Evolutionary conservation across 1,140 invertebrate species (phyloP).

Genomic region (Drosophila orosa): DNA sequence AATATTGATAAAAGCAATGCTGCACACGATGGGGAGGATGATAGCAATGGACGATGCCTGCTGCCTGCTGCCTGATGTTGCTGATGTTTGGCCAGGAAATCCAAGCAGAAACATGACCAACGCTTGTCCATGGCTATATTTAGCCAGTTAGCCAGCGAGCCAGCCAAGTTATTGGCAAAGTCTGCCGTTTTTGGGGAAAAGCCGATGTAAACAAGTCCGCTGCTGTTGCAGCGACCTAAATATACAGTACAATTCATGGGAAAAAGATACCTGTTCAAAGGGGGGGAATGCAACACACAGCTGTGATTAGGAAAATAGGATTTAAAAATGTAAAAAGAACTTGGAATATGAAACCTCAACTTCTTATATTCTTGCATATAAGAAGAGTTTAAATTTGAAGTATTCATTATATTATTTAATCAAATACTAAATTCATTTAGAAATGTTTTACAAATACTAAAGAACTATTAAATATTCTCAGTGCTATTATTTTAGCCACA

Average conservation of each 20-base stretch:
- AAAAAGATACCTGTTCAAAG: conserved; percentile 45
- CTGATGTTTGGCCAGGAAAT: conserved; percentile 74
- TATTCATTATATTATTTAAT: not conserved
- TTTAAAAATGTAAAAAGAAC: not conserved
- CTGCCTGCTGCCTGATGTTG: conserved; percentile 24
- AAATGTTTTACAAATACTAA: not conserved
- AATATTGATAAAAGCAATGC: conserved; percentile 19
- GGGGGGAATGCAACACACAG: not conserved
- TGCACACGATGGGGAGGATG: conserved; percentile 1
- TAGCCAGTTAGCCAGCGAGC: conserved; percentile 52
- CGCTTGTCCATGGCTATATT: conserved; percentile 70
- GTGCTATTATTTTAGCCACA: conserved; percentile 5
- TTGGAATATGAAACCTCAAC: not conserved
- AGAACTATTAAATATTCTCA: not conserved
- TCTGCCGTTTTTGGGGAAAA: conserved; percentile 60
- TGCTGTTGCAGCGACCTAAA: conserved; percentile 70
- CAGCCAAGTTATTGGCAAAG: conserved; percentile 61
- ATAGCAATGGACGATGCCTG: conserved; percentile 4
- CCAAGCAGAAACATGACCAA: conserved; percentile 51
- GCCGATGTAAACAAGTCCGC: conserved; percentile 73
- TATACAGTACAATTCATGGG: conserved; percentile 78
- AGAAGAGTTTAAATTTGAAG: not conserved
- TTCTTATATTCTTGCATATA: not conserved
- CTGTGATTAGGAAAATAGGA: not conserved
- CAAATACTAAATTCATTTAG: not conserved